These are phyloP conservation scores for Theropithecus gelada DNA, from an alignment of 2,113 vertebrate species.

Conservation along the genomic window DNA sequence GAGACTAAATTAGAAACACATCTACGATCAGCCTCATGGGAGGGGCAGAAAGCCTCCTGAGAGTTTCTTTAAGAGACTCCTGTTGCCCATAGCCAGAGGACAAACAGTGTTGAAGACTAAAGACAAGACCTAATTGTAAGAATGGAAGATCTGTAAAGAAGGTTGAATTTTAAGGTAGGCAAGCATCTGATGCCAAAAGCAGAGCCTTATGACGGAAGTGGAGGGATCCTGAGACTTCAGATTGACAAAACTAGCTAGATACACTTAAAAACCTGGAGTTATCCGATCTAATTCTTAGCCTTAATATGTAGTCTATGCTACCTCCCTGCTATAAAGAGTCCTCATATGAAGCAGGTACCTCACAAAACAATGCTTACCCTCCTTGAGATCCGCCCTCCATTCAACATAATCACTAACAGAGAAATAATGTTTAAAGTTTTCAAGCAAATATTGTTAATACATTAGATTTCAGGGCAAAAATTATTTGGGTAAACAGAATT, in stretches of 20 bases:
- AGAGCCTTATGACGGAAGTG: background rate
- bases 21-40: background rate
- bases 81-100: background rate
- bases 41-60: background rate
- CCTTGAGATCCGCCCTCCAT: background rate
- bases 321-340: background rate
- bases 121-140: background rate
- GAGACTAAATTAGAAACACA: background rate
- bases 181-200: background rate
- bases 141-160: background rate
- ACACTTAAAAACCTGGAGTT: background rate
- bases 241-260: background rate
- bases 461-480: background rate
- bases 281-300: background rate
- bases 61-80: background rate
- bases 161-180: background rate
- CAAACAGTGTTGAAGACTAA: background rate
- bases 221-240: background rate
- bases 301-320: background rate
- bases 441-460: background rate
- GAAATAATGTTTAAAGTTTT: background rate
- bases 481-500: background rate
- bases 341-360: background rate
- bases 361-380: background rate
- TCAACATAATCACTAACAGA: background rate